phyloP scores from a whole-genome alignment of 2,113 vertebrate genomes.

The Ahaetulla prasina region DNA sequence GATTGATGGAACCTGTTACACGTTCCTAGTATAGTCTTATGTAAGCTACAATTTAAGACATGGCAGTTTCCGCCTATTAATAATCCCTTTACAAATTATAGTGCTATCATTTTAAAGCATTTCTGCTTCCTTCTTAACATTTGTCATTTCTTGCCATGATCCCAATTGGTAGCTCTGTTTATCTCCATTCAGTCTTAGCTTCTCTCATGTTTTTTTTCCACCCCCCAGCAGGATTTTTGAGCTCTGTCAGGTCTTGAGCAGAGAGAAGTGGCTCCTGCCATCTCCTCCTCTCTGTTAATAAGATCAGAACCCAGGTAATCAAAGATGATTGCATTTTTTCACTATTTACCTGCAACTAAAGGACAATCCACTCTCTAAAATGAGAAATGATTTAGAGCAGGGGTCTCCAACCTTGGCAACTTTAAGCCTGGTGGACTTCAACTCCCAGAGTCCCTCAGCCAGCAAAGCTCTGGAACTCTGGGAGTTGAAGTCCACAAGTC shows the following conservation, averaged over 20 bases:
- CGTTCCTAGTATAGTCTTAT: background rate
- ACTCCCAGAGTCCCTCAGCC: too few relatives aligned
- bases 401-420: too few relatives aligned
- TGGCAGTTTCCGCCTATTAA: background rate
- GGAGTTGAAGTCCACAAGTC: too few relatives aligned
- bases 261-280: background rate
- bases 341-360: background rate
- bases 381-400: background rate
- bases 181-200: background rate
- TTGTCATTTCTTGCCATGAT: background rate
- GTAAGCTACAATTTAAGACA: background rate
- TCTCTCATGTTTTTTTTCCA: background rate
- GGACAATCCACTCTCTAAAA: background rate
- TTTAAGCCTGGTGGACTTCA: too few relatives aligned
- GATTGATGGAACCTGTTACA: background rate
- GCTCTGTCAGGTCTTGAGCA: background rate
- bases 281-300: background rate
- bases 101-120: background rate
- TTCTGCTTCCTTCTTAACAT: background rate
- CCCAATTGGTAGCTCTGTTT: background rate
- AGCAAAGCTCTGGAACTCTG: too few relatives aligned
- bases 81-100: too few relatives aligned
- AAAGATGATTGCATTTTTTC: background rate
- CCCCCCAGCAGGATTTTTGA: background rate
- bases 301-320: background rate